A percentile compares a stretch with the other conserved stretches of the same genome.
phyloP scores from a whole-genome alignment of 2,113 vertebrate species.

The Stegastes partitus region DNA sequence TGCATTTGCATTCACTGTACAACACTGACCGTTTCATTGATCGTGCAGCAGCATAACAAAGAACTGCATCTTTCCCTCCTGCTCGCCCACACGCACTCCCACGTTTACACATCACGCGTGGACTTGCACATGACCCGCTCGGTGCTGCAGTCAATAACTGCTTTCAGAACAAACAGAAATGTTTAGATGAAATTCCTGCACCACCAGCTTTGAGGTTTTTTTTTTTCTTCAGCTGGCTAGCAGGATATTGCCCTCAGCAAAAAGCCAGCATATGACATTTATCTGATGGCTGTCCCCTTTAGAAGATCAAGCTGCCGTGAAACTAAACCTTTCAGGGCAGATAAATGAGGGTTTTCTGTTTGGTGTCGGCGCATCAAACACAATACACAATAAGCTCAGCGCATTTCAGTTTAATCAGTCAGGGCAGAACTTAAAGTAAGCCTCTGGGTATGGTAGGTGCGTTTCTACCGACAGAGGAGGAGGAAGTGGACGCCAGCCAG shows the following conservation, averaged over 20 bases:
- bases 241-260: conserved; percentile 31
- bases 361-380: conserved; percentile 9
- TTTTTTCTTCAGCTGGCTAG: conserved; percentile 7
- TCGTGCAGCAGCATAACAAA: conserved; percentile 7
- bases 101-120: neutral
- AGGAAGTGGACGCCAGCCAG: neutral
- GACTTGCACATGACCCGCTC: conserved; percentile 32
- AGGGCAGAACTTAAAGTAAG: conserved; percentile 13
- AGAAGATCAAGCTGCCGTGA: conserved; percentile 59
- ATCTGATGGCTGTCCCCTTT: conserved; percentile 43
- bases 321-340: conserved; percentile 48
- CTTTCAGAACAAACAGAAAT: conserved; percentile 27
- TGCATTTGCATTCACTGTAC: conserved; percentile 36
- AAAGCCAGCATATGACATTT: conserved; percentile 41
- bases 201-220: conserved; percentile 20
- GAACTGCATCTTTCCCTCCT: neutral
- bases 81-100: conserved; percentile 14
- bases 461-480: neutral
- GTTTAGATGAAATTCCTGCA: conserved; percentile 18
- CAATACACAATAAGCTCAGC: conserved; percentile 22
- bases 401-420: conserved; percentile 54
- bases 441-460: neutral
- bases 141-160: conserved; percentile 21
- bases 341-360: conserved; percentile 59
- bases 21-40: conserved; percentile 15